phyloP scores from a whole-genome alignment of 2,113 vertebrate genomes.

The Carassius carassius region DNA sequence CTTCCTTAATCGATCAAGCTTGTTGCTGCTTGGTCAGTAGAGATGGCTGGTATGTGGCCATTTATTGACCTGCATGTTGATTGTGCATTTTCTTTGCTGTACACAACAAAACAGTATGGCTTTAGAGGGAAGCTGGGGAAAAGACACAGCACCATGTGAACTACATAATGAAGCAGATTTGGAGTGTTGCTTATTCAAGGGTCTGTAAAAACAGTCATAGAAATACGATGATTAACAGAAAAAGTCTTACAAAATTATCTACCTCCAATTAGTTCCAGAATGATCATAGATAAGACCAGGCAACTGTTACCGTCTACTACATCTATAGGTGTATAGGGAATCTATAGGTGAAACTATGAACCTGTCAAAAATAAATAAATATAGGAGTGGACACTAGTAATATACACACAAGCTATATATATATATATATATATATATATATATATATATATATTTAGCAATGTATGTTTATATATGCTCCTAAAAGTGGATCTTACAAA shows the following conservation, averaged over 20 bases:
- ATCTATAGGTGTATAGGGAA: too few relatives aligned
- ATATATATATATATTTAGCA: too few relatives aligned
- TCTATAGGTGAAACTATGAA: not conserved
- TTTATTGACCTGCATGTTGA: conserved; percentile 68
- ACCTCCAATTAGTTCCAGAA: not conserved
- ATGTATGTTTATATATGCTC: too few relatives aligned
- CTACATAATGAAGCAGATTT: not conserved
- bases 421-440: too few relatives aligned
- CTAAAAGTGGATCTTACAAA: too few relatives aligned
- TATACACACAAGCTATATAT: too few relatives aligned
- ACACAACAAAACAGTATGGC: conserved; percentile 54
- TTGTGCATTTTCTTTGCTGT: conserved; percentile 61
- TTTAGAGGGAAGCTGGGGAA: conserved; percentile 29
- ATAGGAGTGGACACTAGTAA: not conserved
- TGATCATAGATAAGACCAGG: not conserved
- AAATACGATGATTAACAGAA: not conserved
- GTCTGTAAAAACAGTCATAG: not conserved
- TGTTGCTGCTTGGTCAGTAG: conserved; percentile 58
- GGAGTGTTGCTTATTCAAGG: not conserved
- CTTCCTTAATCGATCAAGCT: conserved; percentile 66
- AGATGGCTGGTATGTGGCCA: conserved; percentile 59
- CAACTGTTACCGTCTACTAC: not conserved
- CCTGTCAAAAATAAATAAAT: not conserved
- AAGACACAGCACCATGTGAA: not conserved
- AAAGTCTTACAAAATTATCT: not conserved